Evolutionary conservation across 1,140 invertebrate genomes (phyloP).

Genomic region (Parapsyche elsis): DNA sequence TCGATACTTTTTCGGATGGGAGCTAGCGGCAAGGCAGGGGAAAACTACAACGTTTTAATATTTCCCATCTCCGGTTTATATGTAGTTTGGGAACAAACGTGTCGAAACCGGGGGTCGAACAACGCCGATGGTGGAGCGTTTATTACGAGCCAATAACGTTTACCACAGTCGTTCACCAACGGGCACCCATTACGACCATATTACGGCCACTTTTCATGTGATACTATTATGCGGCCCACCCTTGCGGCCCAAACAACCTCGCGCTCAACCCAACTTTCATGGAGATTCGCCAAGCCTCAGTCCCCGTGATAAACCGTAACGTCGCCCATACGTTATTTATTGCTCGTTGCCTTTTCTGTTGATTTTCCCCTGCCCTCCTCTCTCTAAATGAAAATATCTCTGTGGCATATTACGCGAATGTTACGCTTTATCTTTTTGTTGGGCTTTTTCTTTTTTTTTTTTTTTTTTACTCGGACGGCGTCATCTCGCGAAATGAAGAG

Average conservation of each 20-base stretch:
- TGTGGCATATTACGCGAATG: too few relatives aligned
- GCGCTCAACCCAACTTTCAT: background rate
- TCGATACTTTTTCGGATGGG: too few relatives aligned
- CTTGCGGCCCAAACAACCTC: constrained; percentile 24
- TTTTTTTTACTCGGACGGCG: constrained; percentile 5
- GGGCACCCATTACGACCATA: constrained; percentile 37
- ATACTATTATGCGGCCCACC: constrained; percentile 40
- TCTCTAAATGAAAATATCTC: background rate
- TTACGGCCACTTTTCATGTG: constrained; percentile 46
- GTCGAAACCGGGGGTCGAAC: constrained; percentile 19
- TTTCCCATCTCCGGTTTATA: constrained; percentile 12
- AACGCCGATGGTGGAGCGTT: constrained; percentile 9
- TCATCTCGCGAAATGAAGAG: background rate
- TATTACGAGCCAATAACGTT: constrained; percentile 45
- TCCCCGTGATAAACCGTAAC: background rate
- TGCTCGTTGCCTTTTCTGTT: background rate
- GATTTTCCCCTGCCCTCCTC: background rate
- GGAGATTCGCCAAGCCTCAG: constrained; percentile 21
- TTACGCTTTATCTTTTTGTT: too few relatives aligned
- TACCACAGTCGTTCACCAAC: constrained; percentile 38
- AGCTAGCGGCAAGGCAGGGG: background rate
- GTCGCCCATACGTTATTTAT: constrained; percentile 18
- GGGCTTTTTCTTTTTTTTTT: background rate
- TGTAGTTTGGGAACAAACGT: background rate
- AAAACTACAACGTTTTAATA: constrained; percentile 5